Percentiles rank a stretch among this genome's conserved stretches.
phyloP scores from a whole-genome alignment of 2,113 vertebrate genomes.

The rat (Rattus norvegicus) region GRCr8 NC_086026.1:27513001-27513500 shows the following conservation, averaged over 20 bases:
- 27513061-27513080: background rate
- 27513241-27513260: background rate
- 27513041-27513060: background rate
- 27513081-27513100: background rate
- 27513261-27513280: background rate
- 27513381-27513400: background rate
- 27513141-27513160: fast-evolving
- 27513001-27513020: background rate
- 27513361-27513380: background rate
- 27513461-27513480: no score
- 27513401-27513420: background rate
- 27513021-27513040: background rate
- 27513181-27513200: background rate
- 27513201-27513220: background rate
- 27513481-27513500: background rate
- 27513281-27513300: background rate
- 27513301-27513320: background rate
- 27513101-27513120: background rate
- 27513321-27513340: no score
- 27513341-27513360: background rate
- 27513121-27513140: background rate
- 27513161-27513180: background rate
- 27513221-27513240: background rate
- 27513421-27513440: background rate
- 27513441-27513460: background rate